Evolutionary conservation across 2,113 vertebrate species (phyloP).

Genomic region (Columba livia): DNA sequence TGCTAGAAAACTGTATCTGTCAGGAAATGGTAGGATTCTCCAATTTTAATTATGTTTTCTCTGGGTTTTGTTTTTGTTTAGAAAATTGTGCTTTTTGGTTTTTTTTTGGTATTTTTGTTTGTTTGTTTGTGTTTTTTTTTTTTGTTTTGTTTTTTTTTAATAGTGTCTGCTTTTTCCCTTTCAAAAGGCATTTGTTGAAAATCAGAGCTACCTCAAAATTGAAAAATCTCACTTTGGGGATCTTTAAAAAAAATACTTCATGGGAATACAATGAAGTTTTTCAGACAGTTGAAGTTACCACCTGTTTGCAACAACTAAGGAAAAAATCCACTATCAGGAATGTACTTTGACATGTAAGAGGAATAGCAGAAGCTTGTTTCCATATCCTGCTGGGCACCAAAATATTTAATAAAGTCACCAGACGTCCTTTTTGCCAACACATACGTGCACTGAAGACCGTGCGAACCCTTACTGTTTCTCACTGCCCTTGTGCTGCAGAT

Average conservation of each 20-base stretch:
- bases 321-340: neutral
- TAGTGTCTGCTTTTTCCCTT: neutral
- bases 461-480: neutral
- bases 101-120: too few relatives aligned
- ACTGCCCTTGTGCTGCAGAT: fast-evolving
- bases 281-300: neutral
- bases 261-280: neutral
- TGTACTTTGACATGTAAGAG: neutral
- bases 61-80: neutral
- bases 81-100: neutral
- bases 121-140: too few relatives aligned
- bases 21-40: neutral
- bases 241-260: neutral
- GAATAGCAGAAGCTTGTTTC: neutral
- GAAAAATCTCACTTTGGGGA: neutral
- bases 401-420: fast-evolving
- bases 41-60: neutral
- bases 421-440: fast-evolving
- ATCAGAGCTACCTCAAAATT: neutral
- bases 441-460: neutral
- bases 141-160: neutral
- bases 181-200: neutral
- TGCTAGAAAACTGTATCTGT: neutral
- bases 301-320: neutral
- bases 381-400: neutral